A percentile compares a stretch with the other conserved stretches of the same genome.
phyloP scores from a whole-genome alignment of 2,113 vertebrate genomes.

The Platycercus adscitus region DNA sequence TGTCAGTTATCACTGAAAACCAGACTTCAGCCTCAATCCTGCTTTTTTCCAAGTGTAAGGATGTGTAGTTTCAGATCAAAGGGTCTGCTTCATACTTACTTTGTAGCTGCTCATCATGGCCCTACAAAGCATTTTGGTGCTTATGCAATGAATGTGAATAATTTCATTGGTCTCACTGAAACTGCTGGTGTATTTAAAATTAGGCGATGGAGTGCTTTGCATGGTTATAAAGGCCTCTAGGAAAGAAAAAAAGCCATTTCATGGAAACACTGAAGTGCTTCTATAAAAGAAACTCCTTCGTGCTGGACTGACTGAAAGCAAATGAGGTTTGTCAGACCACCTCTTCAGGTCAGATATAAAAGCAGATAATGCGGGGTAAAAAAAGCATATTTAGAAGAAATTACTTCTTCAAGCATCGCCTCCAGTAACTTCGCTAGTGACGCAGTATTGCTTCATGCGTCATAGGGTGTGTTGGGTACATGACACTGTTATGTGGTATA shows the following conservation, averaged over 20 bases:
- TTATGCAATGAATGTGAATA: neutral
- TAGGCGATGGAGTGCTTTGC: neutral
- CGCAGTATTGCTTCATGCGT: neutral
- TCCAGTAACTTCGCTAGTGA: constrained; percentile 14
- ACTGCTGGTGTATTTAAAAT: neutral
- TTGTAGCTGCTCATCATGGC: neutral
- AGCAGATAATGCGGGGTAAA: neutral
- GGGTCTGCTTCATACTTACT: neutral
- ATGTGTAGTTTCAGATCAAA: neutral
- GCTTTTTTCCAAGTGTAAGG: neutral
- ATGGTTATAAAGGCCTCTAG: neutral
- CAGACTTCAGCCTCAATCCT: neutral
- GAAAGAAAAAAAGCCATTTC: neutral
- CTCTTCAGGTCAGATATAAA: neutral
- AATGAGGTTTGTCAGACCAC: neutral
- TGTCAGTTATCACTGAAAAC: neutral
- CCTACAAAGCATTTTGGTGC: neutral
- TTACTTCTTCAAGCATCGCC: neutral
- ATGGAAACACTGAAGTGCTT: neutral
- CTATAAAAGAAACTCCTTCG: neutral
- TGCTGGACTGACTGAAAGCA: neutral
- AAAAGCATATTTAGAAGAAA: neutral
- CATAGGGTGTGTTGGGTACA: constrained; percentile 39
- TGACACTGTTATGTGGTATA: neutral
- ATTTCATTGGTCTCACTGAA: constrained; percentile 7